These are phyloP conservation scores for Coboldia fuscipes DNA, from an alignment of 1,140 invertebrate genomes.

Conservation along the genomic window DNA sequence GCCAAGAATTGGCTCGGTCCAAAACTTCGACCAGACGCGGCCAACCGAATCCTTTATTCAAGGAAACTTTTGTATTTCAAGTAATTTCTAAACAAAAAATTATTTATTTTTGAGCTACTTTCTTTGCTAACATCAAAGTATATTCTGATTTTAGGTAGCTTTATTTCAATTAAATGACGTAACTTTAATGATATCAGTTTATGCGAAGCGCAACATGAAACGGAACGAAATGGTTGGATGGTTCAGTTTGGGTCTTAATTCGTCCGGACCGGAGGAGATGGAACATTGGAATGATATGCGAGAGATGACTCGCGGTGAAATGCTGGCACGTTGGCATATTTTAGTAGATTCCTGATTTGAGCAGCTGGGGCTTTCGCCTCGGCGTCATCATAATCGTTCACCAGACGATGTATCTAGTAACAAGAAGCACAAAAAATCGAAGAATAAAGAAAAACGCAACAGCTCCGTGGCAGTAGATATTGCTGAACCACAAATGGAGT, in stretches of 20 bases:
- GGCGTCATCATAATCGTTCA: conserved; percentile 10
- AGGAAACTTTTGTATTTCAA: conserved; percentile 92
- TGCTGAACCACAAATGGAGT: conserved; percentile 1
- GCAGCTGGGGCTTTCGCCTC: conserved; percentile 17
- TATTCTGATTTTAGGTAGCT: conserved; percentile 49
- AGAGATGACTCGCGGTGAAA: conserved; percentile 23
- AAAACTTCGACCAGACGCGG: conserved; percentile 78
- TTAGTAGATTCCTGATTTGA: conserved; percentile 29
- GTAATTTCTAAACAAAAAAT: conserved; percentile 21
- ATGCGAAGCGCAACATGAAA: conserved; percentile 77
- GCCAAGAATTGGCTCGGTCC: conserved; percentile 76
- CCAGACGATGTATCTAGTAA: neutral
- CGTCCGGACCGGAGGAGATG: conserved; percentile 78
- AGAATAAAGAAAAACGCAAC: conserved; percentile 1
- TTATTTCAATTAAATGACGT: conserved; percentile 90
- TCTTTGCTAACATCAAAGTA: neutral
- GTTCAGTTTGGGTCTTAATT: conserved; percentile 80
- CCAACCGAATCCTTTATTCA: conserved; percentile 86
- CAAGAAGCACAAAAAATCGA: conserved; percentile 1
- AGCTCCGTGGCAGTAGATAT: conserved; percentile 3
- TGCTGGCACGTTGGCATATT: conserved; percentile 42
- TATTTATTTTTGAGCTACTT: neutral
- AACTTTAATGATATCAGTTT: conserved; percentile 81
- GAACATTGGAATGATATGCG: conserved; percentile 87
- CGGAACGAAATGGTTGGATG: conserved; percentile 92